These are phyloP conservation scores for Rhopalosiphum maidis DNA, from an alignment of 1,140 invertebrate species.

Conservation along the genomic window DNA sequence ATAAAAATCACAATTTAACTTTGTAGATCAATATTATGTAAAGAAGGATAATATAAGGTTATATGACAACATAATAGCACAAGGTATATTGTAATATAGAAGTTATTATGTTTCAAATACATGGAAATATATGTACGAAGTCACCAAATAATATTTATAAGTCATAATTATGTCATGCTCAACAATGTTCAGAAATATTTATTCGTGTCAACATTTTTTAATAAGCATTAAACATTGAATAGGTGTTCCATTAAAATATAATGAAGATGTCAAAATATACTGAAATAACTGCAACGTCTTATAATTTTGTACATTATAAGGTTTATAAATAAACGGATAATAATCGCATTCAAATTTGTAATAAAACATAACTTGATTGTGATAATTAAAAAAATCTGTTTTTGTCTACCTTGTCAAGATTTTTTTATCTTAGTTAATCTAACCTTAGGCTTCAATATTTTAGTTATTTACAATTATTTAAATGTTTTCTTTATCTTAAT, in stretches of 20 bases:
- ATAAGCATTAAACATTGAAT: not conserved
- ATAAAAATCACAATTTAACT: not conserved
- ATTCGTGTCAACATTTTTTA: not conserved
- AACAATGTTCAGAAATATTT: not conserved
- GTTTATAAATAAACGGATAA: not conserved
- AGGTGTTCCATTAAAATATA: not conserved
- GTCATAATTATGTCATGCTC: not conserved
- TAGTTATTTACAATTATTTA: not conserved
- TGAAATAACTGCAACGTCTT: not conserved
- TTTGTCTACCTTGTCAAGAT: too few relatives aligned
- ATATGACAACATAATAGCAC: not conserved
- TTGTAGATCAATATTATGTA: not conserved
- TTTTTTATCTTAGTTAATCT: not conserved
- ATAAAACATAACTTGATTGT: not conserved
- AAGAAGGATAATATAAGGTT: not conserved
- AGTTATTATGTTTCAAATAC: not conserved
- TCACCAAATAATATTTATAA: not conserved
- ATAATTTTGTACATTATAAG: not conserved
- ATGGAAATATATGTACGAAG: not conserved
- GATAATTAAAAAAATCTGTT: not conserved
- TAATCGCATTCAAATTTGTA: not conserved
- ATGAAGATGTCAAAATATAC: not conserved
- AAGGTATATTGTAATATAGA: not conserved
- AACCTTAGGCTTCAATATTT: not conserved
- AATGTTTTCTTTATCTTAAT: not conserved